Percentiles rank a stretch among this genome's conserved stretches.
These are phyloP conservation scores for Scaptomyza graminum DNA, from an alignment of 1,140 invertebrate genomes.

Conservation along the genomic window DNA sequence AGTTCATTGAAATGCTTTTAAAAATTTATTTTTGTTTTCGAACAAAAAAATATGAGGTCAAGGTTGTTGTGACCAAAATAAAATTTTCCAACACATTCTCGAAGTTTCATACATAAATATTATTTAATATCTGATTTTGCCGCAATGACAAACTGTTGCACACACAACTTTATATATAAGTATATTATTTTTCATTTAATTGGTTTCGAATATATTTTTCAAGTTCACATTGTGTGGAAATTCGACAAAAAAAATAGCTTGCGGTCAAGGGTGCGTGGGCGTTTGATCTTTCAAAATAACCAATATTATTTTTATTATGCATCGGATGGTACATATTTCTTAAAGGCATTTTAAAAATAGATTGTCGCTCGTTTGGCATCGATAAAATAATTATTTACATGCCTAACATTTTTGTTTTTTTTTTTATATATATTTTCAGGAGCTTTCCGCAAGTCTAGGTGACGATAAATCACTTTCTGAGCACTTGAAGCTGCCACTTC, in stretches of 20 bases:
- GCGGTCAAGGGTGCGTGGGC: too few relatives aligned
- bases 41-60: neutral
- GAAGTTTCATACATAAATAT: neutral
- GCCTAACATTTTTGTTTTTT: too few relatives aligned
- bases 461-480: conserved; percentile 95
- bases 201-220: too few relatives aligned
- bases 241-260: too few relatives aligned
- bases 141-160: neutral
- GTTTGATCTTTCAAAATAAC: too few relatives aligned
- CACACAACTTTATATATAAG: neutral
- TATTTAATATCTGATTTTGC: neutral
- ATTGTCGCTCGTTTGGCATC: neutral
- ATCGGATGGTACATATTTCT: too few relatives aligned
- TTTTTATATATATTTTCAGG: conserved; percentile 85
- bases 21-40: neutral
- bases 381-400: too few relatives aligned
- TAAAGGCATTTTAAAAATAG: conserved; percentile 1
- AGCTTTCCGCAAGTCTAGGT: conserved; percentile 91
- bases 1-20: neutral
- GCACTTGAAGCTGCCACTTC: conserved; percentile 96
- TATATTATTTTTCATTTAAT: too few relatives aligned
- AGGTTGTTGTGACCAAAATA: neutral
- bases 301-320: too few relatives aligned
- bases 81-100: conserved; percentile 1
- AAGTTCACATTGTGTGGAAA: too few relatives aligned